Conservation (phyloP, 2,888 invertebrate genomes). For the Pseudoips prasinana region DNA sequence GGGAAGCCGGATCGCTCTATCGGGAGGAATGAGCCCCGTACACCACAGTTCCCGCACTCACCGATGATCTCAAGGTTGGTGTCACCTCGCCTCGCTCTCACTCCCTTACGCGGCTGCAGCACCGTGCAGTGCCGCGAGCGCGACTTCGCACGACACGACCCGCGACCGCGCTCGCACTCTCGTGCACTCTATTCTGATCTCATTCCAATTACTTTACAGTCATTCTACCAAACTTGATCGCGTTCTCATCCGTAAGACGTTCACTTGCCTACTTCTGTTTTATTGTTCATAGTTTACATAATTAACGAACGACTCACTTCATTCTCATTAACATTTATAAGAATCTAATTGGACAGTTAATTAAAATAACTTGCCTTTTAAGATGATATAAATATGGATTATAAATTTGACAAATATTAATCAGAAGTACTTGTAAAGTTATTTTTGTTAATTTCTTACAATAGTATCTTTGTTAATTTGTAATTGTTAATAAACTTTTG, state of each 20-base stretch:
- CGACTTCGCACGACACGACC: slow-evolving; percentile 60
- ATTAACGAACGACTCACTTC: slow-evolving; percentile 20
- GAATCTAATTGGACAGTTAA: slow-evolving; percentile 25
- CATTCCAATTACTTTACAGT: slow-evolving; percentile 53
- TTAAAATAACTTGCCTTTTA: slow-evolving; percentile 2
- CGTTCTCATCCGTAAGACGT: slow-evolving; percentile 34
- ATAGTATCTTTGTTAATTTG: too few relatives aligned
- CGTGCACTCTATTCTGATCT: slow-evolving; percentile 65
- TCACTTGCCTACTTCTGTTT: slow-evolving; percentile 38
- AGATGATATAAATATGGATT: too few relatives aligned
- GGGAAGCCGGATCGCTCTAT: slow-evolving; percentile 71
- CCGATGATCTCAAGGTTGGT: slow-evolving; percentile 82
- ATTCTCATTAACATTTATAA: slow-evolving; percentile 24
- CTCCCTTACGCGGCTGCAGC: not conserved
- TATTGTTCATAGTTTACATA: slow-evolving; percentile 30
- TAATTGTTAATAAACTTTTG: too few relatives aligned
- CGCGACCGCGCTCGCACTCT: slow-evolving; percentile 60
- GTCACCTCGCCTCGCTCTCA: slow-evolving; percentile 35
- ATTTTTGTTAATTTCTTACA: too few relatives aligned
- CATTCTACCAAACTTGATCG: slow-evolving; percentile 28
- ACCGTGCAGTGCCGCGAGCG: slow-evolving; percentile 57
- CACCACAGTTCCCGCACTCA: slow-evolving; percentile 73
- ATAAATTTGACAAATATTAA: too few relatives aligned
- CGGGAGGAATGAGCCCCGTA: slow-evolving; percentile 81
- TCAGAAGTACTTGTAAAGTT: too few relatives aligned